These are phyloP conservation scores for Pseudomyrmex sp. DNA, from an alignment of 1,140 invertebrate species.

Conservation along the genomic window DNA sequence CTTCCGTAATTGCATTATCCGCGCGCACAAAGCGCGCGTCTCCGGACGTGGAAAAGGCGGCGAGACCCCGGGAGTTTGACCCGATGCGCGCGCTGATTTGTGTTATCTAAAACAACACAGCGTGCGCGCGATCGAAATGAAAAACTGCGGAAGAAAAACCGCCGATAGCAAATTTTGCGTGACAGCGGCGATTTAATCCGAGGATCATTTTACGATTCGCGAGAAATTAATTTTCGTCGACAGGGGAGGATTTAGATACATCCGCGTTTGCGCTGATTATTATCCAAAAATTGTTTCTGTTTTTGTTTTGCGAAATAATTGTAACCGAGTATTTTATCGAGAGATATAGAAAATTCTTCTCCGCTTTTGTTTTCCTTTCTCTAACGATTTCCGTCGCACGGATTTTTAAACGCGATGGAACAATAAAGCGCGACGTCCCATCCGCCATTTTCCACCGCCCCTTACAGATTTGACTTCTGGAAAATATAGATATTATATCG, in stretches of 20 bases:
- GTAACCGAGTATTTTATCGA: conserved; percentile 1
- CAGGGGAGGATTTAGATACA: not conserved
- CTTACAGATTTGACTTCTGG: conserved; percentile 35
- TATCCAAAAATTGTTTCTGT: not conserved
- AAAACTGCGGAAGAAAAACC: not conserved
- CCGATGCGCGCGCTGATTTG: not conserved
- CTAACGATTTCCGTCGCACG: not conserved
- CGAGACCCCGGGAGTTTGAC: not conserved
- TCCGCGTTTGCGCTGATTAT: not conserved
- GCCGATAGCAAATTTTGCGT: not conserved
- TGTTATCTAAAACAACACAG: not conserved
- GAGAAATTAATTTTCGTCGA: not conserved
- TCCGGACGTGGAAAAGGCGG: not conserved
- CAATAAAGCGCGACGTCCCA: conserved; percentile 12
- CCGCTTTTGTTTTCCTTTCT: not conserved
- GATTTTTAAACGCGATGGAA: conserved; percentile 7
- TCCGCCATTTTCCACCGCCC: too few species aligned
- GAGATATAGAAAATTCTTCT: not conserved
- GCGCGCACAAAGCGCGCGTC: not conserved
- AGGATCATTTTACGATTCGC: not conserved
- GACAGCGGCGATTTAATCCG: not conserved
- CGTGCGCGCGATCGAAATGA: not conserved
- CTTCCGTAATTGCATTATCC: not conserved
- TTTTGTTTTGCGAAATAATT: not conserved
- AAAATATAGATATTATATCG: conserved; percentile 20